phyloP scores from a whole-genome alignment of 2,888 invertebrate species.

The Nomada flava region DNA sequence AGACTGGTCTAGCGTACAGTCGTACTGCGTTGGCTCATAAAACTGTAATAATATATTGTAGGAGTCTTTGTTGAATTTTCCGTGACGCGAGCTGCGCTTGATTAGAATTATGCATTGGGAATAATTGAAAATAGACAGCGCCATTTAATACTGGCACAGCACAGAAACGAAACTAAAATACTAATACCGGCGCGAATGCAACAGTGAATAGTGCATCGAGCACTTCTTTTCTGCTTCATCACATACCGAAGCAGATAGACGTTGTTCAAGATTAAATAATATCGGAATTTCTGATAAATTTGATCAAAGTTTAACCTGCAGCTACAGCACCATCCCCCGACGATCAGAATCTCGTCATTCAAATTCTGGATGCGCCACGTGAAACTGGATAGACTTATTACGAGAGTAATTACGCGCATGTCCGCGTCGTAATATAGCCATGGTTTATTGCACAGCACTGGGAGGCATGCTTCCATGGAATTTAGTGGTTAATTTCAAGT shows the following conservation, averaged over 20 bases:
- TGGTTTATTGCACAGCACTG: slow-evolving; percentile 26
- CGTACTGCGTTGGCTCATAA: neutral
- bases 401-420: slow-evolving; percentile 42
- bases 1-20: neutral
- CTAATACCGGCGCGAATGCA: neutral
- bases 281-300: slow-evolving; percentile 7
- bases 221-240: neutral
- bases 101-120: no score
- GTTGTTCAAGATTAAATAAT: neutral
- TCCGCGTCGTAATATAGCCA: slow-evolving; percentile 24
- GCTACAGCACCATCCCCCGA: neutral
- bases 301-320: neutral
- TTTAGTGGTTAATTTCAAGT: slow-evolving; percentile 47
- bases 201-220: no score
- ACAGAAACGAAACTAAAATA: no score
- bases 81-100: neutral
- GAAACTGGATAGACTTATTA: slow-evolving; percentile 21
- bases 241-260: neutral
- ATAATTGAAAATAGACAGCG: no score
- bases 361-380: slow-evolving; percentile 32
- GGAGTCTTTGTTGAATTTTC: neutral
- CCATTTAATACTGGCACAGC: no score
- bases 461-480: slow-evolving; percentile 34
- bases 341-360: slow-evolving; percentile 1
- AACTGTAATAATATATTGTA: no score